A percentile compares a stretch with the other conserved stretches of the same genome.
Evolutionary conservation across 30 jellyfish, hydroid and myxozoan species (phyloP).

Genomic region (Aurelia sp.): DNA sequence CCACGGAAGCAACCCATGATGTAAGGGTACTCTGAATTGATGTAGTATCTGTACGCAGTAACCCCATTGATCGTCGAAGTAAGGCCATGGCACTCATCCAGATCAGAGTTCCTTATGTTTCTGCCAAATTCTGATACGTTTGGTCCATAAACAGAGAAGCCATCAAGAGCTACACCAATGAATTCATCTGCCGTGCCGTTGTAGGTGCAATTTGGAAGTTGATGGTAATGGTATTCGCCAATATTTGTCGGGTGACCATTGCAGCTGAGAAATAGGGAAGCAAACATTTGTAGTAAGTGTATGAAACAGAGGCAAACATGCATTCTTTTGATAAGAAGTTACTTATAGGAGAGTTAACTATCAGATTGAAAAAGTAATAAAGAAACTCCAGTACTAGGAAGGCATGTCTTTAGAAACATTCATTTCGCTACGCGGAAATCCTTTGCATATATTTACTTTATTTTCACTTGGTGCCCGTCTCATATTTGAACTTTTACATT

Average conservation of each 20-base stretch:
- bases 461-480: no score
- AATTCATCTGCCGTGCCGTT: conserved; percentile 15
- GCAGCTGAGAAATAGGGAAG: conserved; percentile 1
- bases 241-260: conserved; percentile 16
- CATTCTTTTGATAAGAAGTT: no score
- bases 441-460: no score
- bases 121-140: conserved; percentile 22
- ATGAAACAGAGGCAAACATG: no score
- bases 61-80: conserved; percentile 16
- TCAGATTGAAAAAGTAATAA: no score
- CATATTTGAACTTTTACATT: no score
- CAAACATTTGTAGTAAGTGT: no score
- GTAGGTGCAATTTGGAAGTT: conserved; percentile 10
- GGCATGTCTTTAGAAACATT: no score
- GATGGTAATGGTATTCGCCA: conserved; percentile 24
- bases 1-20: conserved; percentile 21
- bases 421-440: no score
- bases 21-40: neutral
- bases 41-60: conserved; percentile 14
- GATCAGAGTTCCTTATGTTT: neutral
- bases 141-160: conserved; percentile 10
- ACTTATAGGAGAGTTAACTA: no score
- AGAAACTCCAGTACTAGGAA: no score
- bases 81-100: conserved; percentile 14
- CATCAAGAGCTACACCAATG: conserved; percentile 17